Percentiles rank a stretch among this genome's conserved stretches.
These are phyloP conservation scores for Equus przewalskii DNA, from an alignment of 2,113 vertebrate genomes.

Conservation along the genomic window DNA sequence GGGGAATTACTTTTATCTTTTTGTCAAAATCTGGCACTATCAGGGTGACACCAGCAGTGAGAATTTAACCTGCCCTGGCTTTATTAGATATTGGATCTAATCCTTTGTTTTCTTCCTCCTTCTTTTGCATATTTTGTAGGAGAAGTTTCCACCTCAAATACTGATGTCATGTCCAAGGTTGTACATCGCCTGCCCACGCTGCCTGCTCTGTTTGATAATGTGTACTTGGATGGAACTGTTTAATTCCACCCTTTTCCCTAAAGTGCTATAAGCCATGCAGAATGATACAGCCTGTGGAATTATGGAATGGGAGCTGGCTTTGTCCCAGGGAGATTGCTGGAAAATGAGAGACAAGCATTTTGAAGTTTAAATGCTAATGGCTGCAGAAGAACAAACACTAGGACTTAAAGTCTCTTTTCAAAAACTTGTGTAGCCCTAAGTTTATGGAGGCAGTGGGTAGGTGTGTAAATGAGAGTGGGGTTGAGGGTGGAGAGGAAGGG, in stretches of 20 bases:
- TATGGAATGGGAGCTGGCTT: slow-evolving; percentile 27
- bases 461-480: background rate
- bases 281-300: slow-evolving; percentile 51
- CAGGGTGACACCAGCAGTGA: background rate
- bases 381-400: background rate
- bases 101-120: slow-evolving; percentile 36
- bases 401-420: background rate
- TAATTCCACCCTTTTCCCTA: slow-evolving; percentile 9
- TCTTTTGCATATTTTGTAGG: slow-evolving; percentile 35
- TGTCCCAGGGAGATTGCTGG: background rate
- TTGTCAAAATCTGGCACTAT: slow-evolving; percentile 46
- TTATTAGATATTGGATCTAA: background rate
- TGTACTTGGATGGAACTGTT: slow-evolving; percentile 47
- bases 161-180: slow-evolving; percentile 35
- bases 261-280: slow-evolving; percentile 32
- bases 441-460: background rate
- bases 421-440: slow-evolving; percentile 33
- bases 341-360: slow-evolving; percentile 72
- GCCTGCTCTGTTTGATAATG: slow-evolving; percentile 59
- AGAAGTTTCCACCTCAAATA: slow-evolving; percentile 58
- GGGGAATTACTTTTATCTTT: slow-evolving; percentile 52
- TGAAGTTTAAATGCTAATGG: slow-evolving; percentile 59
- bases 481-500: slow-evolving; percentile 38
- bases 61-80: background rate
- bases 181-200: background rate